Base-by-base conservation (phyloP, 2,797 vertebrate genomes). In the Setipinna tenuifilis region DNA sequence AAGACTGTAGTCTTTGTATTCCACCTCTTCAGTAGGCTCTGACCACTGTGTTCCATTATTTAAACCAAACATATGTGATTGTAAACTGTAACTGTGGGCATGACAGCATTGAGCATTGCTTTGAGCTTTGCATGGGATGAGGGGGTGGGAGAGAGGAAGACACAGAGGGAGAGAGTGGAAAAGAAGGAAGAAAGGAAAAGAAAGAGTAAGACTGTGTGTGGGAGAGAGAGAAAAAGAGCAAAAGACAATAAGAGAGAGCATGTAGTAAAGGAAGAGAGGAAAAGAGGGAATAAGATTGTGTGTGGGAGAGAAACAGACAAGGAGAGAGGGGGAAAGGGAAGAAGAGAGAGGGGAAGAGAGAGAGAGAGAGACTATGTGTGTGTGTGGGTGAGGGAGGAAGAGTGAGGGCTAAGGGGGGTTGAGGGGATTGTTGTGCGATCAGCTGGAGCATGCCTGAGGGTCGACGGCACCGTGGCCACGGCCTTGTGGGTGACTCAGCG, bases 401-500 rank as follows among this genome's bases (percentile, higher is more conserved):
- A 3, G 50, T 54, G 50, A 54, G 50, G 50, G 50, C 9, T 3
- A 3, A 54, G 50, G 50, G 50, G 50, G 50, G 35, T 78, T 78
- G 71, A 21, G 31, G 84, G 31, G 83, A 65, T 31, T 35, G 1
- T 50, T 61, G 58, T 89, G 86, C 86, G n/a, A 5, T 86, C 23
- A 61, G 88, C 83, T 88, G 87, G 83, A 88, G 44, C 84, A 82
- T 84, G 87, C 80, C 28, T 82, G 10, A 23, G 65, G 85, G 44
- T 85, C 85, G 57, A 71, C 12, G 71, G 84, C 85, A 81, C 65
- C 80, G 68, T 57, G 71, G 12, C 16, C 71, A 9, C 0, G 35
- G 31, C 78, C 86, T 84, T 87, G 80, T 82, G 84, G 85, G 59
- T 95, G 92, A 94, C 85, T 94, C 93, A 93, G 61, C 83, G 91